These are phyloP conservation scores for Alosa sapidissima DNA, from an alignment of 2,797 vertebrate species.

Conservation along the genomic window DNA sequence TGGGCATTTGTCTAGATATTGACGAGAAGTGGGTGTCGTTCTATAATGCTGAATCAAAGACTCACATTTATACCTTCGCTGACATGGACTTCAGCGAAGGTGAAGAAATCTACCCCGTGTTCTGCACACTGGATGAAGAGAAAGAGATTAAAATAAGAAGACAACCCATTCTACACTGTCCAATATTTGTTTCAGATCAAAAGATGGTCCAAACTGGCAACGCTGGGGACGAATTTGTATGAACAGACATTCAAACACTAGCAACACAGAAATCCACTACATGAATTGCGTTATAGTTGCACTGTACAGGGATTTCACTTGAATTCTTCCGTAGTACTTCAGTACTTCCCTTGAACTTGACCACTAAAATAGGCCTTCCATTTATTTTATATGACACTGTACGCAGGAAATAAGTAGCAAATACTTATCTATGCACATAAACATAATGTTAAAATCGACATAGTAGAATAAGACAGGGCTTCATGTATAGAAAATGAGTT, in stretches of 20 bases:
- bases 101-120: slow-evolving; percentile 24
- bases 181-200: not conserved
- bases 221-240: not conserved
- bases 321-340: no score
- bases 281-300: not conserved
- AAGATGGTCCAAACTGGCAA: not conserved
- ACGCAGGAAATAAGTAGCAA: no score
- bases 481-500: no score
- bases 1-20: slow-evolving; percentile 24
- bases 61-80: slow-evolving; percentile 21
- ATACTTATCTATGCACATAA: no score
- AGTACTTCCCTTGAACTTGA: not conserved
- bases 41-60: slow-evolving; percentile 4
- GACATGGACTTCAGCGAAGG: slow-evolving; percentile 9
- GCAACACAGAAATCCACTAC: not conserved
- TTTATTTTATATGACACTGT: not conserved
- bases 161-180: not conserved
- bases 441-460: no score
- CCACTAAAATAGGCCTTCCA: not conserved
- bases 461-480: no score
- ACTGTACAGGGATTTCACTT: not conserved
- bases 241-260: not conserved
- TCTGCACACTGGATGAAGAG: slow-evolving; percentile 6
- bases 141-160: slow-evolving; percentile 9
- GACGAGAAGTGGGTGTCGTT: slow-evolving; percentile 23